phyloP scores from a whole-genome alignment of 1,140 invertebrate species.

The Medauroidea extradentata region DNA sequence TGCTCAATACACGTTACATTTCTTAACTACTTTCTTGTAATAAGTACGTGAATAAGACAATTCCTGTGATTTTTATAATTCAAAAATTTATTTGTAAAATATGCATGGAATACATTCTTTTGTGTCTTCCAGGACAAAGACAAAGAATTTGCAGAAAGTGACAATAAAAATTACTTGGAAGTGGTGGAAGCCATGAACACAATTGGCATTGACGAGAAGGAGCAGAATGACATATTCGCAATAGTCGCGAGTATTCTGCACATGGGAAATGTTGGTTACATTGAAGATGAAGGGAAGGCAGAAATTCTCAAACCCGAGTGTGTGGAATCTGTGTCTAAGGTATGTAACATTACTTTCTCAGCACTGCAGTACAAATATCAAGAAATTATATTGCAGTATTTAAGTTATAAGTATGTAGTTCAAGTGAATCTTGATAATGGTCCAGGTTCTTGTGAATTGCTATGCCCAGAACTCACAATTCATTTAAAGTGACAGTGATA shows the following conservation, averaged over 20 bases:
- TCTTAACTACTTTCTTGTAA: no score
- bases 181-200: conserved; percentile 57
- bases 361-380: no score
- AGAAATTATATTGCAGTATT: background rate
- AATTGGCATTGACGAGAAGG: conserved; percentile 59
- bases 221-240: conserved; percentile 70
- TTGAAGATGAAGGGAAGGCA: conserved; percentile 60
- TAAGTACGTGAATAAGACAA: no score
- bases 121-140: conserved; percentile 38
- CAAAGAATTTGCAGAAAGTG: conserved; percentile 3
- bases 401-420: background rate
- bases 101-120: conserved; percentile 3
- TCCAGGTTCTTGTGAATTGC: no score
- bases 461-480: no score
- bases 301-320: conserved; percentile 56
- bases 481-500: no score
- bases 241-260: conserved; percentile 76
- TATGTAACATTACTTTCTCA: conserved; percentile 32
- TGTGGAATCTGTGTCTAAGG: conserved; percentile 52
- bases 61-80: no score
- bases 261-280: conserved; percentile 70
- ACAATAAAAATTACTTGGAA: background rate
- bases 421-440: no score
- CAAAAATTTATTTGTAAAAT: background rate
- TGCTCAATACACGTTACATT: no score